These are phyloP conservation scores for Aspidiotus rigidus DNA, from an alignment of 2,888 invertebrate species.

Conservation along the genomic window DNA sequence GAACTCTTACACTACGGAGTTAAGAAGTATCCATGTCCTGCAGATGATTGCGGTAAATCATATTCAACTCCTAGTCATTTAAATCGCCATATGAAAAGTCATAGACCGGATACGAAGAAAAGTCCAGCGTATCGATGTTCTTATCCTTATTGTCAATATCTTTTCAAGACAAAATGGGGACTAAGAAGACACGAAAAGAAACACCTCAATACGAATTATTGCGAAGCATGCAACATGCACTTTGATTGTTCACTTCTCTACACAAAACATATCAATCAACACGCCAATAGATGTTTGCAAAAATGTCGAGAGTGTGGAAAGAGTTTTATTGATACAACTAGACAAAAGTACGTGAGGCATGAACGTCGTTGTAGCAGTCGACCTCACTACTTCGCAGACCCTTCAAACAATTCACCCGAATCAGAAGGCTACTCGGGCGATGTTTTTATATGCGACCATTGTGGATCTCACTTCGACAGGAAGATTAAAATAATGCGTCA, in stretches of 20 bases:
- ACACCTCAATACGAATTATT: background rate
- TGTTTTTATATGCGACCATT: too few relatives aligned
- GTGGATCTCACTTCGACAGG: too few relatives aligned
- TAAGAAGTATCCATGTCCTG: background rate
- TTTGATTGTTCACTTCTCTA: background rate
- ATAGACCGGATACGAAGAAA: background rate
- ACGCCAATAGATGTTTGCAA: background rate
- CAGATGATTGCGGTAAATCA: background rate
- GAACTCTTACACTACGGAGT: background rate
- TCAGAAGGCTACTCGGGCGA: too few relatives aligned
- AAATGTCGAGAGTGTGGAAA: background rate
- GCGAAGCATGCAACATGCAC: background rate
- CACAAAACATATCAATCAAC: background rate
- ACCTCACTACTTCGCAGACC: too few relatives aligned
- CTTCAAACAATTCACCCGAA: too few relatives aligned
- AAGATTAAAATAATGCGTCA: too few relatives aligned
- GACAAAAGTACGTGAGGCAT: too few relatives aligned
- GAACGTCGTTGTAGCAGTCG: too few relatives aligned
- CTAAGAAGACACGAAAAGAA: background rate
- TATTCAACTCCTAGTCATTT: slow-evolving; percentile 1
- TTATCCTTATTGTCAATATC: background rate
- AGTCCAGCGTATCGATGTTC: background rate
- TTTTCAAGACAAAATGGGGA: background rate
- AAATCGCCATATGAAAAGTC: background rate
- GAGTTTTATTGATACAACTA: background rate